phyloP scores from a whole-genome alignment of 2,888 invertebrate genomes.

The Eristalinus aeneus region DNA sequence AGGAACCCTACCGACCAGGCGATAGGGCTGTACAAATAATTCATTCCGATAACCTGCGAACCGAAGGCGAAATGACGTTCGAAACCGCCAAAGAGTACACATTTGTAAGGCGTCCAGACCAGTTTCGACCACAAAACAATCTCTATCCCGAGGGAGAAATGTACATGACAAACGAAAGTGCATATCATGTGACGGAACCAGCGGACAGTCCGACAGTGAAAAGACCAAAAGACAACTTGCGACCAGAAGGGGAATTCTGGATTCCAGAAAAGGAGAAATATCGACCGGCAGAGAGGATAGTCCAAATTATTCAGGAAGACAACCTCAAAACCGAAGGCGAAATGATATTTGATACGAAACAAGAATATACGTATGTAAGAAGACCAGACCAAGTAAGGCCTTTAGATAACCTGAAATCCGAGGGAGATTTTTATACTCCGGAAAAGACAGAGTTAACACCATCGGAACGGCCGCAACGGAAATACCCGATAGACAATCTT shows the following conservation, averaged over 20 bases:
- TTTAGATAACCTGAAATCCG: constrained; percentile 82
- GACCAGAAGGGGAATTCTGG: constrained; percentile 81
- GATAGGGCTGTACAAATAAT: constrained; percentile 81
- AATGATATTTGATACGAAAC: constrained; percentile 72
- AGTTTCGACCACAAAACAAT: constrained; percentile 80
- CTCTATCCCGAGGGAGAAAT: constrained; percentile 82
- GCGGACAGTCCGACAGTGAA: constrained; percentile 74
- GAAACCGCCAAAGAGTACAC: constrained; percentile 80
- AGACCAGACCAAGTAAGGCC: constrained; percentile 80
- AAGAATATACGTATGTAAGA: constrained; percentile 75
- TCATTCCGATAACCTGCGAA: constrained; percentile 82
- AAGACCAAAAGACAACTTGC: constrained; percentile 82
- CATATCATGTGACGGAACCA: constrained; percentile 76
- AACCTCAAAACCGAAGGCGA: constrained; percentile 81
- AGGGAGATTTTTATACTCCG: constrained; percentile 83
- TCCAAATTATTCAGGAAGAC: constrained; percentile 53
- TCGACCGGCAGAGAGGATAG: constrained; percentile 80
- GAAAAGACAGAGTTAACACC: constrained; percentile 81
- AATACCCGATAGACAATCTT: constrained; percentile 82
- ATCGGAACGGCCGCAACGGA: constrained; percentile 81
- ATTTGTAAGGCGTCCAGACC: constrained; percentile 81
- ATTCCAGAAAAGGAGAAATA: constrained; percentile 77
- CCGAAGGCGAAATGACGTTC: constrained; percentile 82
- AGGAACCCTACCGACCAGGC: constrained; percentile 81
- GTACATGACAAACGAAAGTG: constrained; percentile 80